A percentile compares a stretch with the other conserved stretches of the same genome.
phyloP scores from a whole-genome alignment of 2,113 vertebrate genomes.

The Neolamprologus ventralis region DNA sequence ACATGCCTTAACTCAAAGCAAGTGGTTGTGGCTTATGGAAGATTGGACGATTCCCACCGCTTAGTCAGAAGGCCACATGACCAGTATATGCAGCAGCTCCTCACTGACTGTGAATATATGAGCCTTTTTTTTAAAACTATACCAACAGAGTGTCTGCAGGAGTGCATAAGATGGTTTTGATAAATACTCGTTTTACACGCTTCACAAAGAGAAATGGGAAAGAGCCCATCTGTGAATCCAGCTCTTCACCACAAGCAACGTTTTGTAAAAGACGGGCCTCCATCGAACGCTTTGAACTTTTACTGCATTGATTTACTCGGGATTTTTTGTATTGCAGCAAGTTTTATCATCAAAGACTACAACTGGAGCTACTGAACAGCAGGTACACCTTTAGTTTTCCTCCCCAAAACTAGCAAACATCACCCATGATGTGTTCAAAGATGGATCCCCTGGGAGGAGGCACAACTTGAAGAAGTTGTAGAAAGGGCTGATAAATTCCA shows the following conservation, averaged over 20 bases:
- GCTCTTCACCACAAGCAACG: not conserved
- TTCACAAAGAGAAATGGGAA: not conserved
- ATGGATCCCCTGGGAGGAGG: not conserved
- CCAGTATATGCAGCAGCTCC: not conserved
- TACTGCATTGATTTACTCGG: not conserved
- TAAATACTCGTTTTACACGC: not conserved
- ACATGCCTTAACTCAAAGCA: not conserved
- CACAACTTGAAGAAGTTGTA: not conserved
- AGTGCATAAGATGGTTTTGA: not conserved
- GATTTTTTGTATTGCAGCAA: not conserved
- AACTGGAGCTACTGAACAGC: not conserved
- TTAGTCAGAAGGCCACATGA: not conserved
- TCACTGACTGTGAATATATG: not conserved
- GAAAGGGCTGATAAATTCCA: not conserved
- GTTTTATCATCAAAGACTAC: not conserved
- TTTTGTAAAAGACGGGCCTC: not conserved
- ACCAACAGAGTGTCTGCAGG: not conserved
- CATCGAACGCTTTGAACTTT: not conserved
- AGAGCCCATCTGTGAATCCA: not conserved
- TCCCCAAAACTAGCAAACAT: not conserved
- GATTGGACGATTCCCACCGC: not conserved
- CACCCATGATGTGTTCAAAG: not conserved
- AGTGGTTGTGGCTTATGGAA: not conserved
- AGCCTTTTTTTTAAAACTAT: rapidly evolving
- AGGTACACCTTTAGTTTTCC: not conserved